Base-by-base conservation (phyloP, 2,888 invertebrate species). In the Eucera pruinosa region DNA sequence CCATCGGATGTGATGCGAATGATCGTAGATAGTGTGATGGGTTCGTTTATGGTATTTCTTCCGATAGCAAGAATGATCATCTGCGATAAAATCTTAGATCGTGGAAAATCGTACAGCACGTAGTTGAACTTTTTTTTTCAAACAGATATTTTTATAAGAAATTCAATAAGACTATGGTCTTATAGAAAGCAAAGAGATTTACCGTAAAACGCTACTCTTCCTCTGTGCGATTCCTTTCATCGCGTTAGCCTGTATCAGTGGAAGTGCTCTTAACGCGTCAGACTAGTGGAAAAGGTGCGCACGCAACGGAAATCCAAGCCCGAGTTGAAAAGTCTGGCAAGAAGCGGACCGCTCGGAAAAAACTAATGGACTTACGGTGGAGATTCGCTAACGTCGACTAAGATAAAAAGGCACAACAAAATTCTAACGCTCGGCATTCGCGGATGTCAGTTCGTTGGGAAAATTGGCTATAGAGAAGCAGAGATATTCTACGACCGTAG, bases 241-340 rank as follows among this genome's bases (percentile, higher is more conserved):
- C 23, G 25, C 25, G 54, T 54, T 55, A 25, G 1, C 48, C 2
- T 39, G 20, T 25, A 18, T 36, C 58, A 45, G 36, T 52, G 5
- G 58, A 52, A 52, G 27, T 11, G 36, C 50, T 15, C 57, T 50
- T 50, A 50, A 66, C 57, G 43, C 7, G 71, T 50, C 67, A 39
- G 58, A 52, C 50, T 18, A 27, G 18, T 33, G 30, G 11, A 41
- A 33, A n/a, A 58, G 58, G 9, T 18, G 58, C 52, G 15, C 15
- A 27, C 41, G 27, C 27, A 39, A 57, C 3, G 15, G 43, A 36
- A 36, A 43, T 43, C 30, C 55, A 11, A 15, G 23, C 18, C 11
- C 2, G 6, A 36, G 36, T 15, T 13, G 15, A 45, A 43, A 61
- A 33, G 33, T n/a, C 23, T 18, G 9, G 25, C 2, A 43, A 43